phyloP scores from a whole-genome alignment of 2,888 invertebrate genomes.

The Tanytarsus gracilentus region DNA sequence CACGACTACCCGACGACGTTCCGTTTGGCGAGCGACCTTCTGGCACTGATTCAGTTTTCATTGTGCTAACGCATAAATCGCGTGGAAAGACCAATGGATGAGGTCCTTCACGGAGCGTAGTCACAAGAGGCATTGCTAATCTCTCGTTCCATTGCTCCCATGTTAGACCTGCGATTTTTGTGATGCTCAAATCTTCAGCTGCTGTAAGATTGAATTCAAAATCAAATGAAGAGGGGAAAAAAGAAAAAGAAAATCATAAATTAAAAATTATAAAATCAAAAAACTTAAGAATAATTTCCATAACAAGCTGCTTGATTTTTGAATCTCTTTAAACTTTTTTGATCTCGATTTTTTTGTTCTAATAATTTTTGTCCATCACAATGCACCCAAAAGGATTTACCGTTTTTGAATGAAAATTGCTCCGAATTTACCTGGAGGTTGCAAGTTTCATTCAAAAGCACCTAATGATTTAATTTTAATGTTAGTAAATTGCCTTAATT shows the following conservation, averaged over 20 bases:
- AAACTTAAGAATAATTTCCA: constrained; percentile 6
- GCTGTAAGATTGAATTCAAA: constrained; percentile 33
- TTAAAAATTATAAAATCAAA: constrained; percentile 15
- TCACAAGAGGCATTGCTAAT: constrained; percentile 61
- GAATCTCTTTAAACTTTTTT: not conserved
- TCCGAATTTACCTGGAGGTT: too few relatives aligned
- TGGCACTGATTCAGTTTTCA: constrained; percentile 36
- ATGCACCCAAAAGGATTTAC: too few relatives aligned
- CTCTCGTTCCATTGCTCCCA: constrained; percentile 70
- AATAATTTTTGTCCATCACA: too few relatives aligned
- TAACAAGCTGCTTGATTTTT: too few relatives aligned
- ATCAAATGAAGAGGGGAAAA: not conserved
- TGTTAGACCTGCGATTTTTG: constrained; percentile 56
- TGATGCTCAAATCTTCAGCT: constrained; percentile 61
- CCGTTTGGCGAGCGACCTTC: constrained; percentile 33
- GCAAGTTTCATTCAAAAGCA: too few relatives aligned
- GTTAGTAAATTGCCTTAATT: too few relatives aligned
- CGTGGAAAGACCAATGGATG: constrained; percentile 43
- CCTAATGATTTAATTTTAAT: too few relatives aligned
- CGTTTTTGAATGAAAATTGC: too few relatives aligned
- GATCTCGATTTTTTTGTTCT: too few relatives aligned
- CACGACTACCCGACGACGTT: constrained; percentile 33
- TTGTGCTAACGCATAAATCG: constrained; percentile 38
- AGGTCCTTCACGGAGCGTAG: constrained; percentile 49
- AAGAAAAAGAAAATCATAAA: constrained; percentile 11